Evolutionary conservation across 2,797 vertebrate species (phyloP).

Genomic region (Arctocebus calabarensis): DNA sequence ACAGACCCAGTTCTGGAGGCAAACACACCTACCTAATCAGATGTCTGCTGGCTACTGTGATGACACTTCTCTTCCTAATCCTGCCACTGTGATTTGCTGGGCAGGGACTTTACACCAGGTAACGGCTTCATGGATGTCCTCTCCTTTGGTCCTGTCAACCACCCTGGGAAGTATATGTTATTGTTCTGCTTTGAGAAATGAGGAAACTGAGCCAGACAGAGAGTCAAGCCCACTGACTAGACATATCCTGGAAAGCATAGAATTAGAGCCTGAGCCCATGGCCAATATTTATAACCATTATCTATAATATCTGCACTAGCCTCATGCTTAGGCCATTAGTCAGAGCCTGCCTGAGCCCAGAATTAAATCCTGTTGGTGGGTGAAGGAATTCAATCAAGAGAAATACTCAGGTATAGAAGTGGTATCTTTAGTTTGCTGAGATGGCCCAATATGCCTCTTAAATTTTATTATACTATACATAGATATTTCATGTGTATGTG

Average conservation of each 20-base stretch:
- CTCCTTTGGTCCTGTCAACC: background rate
- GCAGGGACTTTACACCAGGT: background rate
- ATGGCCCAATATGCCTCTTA: background rate
- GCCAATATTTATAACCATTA: background rate
- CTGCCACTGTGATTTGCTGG: background rate
- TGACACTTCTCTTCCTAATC: background rate
- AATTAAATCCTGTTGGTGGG: background rate
- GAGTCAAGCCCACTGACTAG: background rate
- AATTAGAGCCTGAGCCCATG: background rate
- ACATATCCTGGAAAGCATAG: background rate
- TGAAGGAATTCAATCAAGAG: slow-evolving; percentile 53
- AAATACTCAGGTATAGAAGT: background rate
- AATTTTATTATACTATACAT: background rate
- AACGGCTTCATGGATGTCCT: background rate
- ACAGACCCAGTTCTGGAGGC: background rate
- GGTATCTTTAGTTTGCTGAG: slow-evolving; percentile 27
- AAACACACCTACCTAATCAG: background rate
- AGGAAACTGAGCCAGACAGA: background rate
- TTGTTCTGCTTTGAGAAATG: background rate
- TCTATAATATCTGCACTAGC: background rate
- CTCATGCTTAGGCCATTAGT: background rate
- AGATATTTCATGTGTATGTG: background rate
- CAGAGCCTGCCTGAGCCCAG: background rate
- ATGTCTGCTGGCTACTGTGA: background rate
- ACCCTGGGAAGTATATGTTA: background rate